A percentile compares a stretch with the other conserved stretches of the same genome.
These are phyloP conservation scores for Noctilio leporinus DNA, from an alignment of 2,113 vertebrate species.

Conservation along the genomic window DNA sequence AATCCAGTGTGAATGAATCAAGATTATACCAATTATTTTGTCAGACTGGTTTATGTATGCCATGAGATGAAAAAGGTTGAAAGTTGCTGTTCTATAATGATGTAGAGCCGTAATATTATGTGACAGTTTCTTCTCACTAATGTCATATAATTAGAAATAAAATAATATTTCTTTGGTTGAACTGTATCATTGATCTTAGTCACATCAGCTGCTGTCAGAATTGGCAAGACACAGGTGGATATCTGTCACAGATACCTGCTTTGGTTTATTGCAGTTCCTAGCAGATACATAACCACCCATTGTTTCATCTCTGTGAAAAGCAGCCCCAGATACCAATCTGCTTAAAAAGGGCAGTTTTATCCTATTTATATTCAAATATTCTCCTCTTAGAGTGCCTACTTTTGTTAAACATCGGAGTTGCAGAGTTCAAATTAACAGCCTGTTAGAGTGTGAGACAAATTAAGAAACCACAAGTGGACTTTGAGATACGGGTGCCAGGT, in stretches of 20 bases:
- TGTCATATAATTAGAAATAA: neutral
- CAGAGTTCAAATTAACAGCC: conserved; percentile 10
- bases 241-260: neutral
- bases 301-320: neutral
- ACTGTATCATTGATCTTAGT: neutral
- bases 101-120: neutral
- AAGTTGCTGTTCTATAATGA: neutral
- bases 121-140: neutral
- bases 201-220: neutral
- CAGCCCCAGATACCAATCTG: neutral
- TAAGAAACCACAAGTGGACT: conserved; percentile 30
- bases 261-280: neutral
- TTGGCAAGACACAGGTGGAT: neutral
- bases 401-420: conserved; percentile 14
- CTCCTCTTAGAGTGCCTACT: neutral
- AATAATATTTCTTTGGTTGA: neutral
- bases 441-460: conserved; percentile 32
- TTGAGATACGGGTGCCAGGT: neutral
- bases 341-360: neutral
- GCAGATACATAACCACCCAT: neutral
- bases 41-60: neutral
- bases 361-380: neutral
- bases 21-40: neutral
- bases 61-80: neutral
- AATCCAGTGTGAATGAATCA: neutral